These are phyloP conservation scores for Cephus nigrinus DNA, from an alignment of 2,888 invertebrate genomes.

Conservation along the genomic window DNA sequence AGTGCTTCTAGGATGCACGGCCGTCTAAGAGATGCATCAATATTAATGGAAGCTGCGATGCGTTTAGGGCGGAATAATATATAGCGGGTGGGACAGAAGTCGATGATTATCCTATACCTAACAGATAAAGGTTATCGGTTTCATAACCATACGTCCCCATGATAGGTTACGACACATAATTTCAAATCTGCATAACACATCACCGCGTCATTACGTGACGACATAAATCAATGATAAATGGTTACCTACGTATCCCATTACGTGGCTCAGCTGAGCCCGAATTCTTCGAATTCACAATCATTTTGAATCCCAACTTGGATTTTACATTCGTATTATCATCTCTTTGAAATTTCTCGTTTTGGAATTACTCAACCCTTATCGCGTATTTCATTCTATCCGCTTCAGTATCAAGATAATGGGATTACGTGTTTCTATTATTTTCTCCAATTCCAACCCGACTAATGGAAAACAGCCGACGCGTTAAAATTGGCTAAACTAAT, in stretches of 20 bases:
- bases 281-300: neutral
- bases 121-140: slow-evolving; percentile 11
- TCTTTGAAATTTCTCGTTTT: neutral
- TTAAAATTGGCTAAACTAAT: neutral
- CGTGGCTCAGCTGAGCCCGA: neutral
- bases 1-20: neutral
- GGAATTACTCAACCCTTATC: neutral
- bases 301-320: neutral
- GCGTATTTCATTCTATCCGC: neutral
- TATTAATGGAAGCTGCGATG: slow-evolving; percentile 47
- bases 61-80: slow-evolving; percentile 49
- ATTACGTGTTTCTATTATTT: neutral
- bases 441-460: neutral
- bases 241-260: neutral
- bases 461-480: neutral
- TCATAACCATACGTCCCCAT: slow-evolving; percentile 22
- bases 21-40: slow-evolving; percentile 38
- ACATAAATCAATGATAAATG: slow-evolving; percentile 4
- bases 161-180: slow-evolving; percentile 36
- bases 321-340: neutral
- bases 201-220: slow-evolving; percentile 30
- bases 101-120: neutral
- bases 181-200: slow-evolving; percentile 39
- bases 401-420: neutral
- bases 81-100: slow-evolving; percentile 21